Conservation (phyloP, 2,113 vertebrate genomes). For the Heterocephalus glaber region DNA sequence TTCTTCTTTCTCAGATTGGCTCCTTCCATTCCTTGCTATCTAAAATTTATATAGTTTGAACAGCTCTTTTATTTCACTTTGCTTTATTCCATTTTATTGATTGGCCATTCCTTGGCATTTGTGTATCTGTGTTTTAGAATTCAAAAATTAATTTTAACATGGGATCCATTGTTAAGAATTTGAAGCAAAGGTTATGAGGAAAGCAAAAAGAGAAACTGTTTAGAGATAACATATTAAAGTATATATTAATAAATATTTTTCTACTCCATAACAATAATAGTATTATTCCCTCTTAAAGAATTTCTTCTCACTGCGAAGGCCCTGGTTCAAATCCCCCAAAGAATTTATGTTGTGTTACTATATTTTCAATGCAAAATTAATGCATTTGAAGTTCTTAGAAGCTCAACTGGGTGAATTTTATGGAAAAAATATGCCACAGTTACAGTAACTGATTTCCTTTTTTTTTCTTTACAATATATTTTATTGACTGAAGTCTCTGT, state of each 20-base stretch:
- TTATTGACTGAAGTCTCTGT: slow-evolving; percentile 40
- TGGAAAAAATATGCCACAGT: slow-evolving; percentile 15
- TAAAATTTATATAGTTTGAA: not conserved
- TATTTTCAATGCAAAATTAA: slow-evolving; percentile 1
- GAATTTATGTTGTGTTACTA: slow-evolving; percentile 26
- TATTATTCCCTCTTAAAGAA: slow-evolving; percentile 4
- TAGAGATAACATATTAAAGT: not conserved
- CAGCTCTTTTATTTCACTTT: slow-evolving; percentile 3
- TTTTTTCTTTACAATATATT: slow-evolving; percentile 19
- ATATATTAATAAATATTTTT: slow-evolving; percentile 46
- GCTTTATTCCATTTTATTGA: slow-evolving; percentile 36
- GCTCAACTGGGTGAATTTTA: not conserved
- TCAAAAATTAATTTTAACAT: slow-evolving; percentile 48
- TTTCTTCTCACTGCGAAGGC: not conserved
- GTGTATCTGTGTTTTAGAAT: slow-evolving; percentile 14
- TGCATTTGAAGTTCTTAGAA: slow-evolving; percentile 26
- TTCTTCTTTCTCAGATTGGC: slow-evolving; percentile 6
- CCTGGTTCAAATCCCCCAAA: not conserved
- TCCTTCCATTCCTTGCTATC: not conserved
- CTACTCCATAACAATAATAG: not conserved
- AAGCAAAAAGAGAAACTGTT: slow-evolving; percentile 38
- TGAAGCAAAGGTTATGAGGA: not conserved
- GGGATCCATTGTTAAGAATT: slow-evolving; percentile 39
- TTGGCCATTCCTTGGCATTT: not conserved
- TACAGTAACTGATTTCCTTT: slow-evolving; percentile 42